Conservation (phyloP, 2,888 invertebrate genomes). For the Zygaena filipendulae region DNA sequence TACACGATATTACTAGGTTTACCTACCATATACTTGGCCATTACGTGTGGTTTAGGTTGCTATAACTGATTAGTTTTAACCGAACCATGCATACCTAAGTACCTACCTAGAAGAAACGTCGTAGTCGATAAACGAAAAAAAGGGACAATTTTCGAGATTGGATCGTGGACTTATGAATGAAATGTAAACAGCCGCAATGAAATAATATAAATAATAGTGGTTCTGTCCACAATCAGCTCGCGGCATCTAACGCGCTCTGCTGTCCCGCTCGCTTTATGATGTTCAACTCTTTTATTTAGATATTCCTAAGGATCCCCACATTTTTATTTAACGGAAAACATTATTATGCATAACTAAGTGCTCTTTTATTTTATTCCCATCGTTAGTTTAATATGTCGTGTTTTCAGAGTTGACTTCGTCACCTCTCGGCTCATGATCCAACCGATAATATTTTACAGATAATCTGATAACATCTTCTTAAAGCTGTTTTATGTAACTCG, state of each 20-base stretch:
- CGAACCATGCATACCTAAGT: too few species aligned
- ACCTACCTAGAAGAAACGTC: too few species aligned
- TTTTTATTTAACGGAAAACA: slow-evolving; percentile 57
- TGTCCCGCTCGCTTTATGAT: slow-evolving; percentile 43
- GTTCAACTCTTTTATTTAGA: slow-evolving; percentile 58
- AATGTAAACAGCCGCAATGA: slow-evolving; percentile 63
- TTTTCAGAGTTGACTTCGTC: slow-evolving; percentile 47
- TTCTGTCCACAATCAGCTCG: slow-evolving; percentile 39
- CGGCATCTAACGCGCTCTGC: slow-evolving; percentile 47
- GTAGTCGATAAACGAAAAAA: too few species aligned
- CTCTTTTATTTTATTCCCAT: slow-evolving; percentile 57
- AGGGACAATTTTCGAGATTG: too few species aligned
- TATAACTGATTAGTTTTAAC: too few species aligned
- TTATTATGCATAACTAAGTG: slow-evolving; percentile 62
- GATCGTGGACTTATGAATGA: slow-evolving; percentile 59
- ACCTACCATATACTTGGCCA: too few species aligned
- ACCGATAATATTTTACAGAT: slow-evolving; percentile 57
- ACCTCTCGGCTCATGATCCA: slow-evolving; percentile 52
- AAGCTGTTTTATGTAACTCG: slow-evolving; percentile 54
- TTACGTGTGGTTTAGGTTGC: too few species aligned
- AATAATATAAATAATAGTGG: slow-evolving; percentile 58
- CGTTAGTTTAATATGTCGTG: slow-evolving; percentile 55
- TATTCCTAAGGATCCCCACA: slow-evolving; percentile 56
- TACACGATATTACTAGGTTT: too few species aligned
- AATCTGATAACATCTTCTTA: slow-evolving; percentile 51